Evolutionary conservation across 2,113 vertebrate genomes (phyloP), one percentile per base, ranked within the genome.

Genomic region (Herpetotheres cachinnans): DNA sequence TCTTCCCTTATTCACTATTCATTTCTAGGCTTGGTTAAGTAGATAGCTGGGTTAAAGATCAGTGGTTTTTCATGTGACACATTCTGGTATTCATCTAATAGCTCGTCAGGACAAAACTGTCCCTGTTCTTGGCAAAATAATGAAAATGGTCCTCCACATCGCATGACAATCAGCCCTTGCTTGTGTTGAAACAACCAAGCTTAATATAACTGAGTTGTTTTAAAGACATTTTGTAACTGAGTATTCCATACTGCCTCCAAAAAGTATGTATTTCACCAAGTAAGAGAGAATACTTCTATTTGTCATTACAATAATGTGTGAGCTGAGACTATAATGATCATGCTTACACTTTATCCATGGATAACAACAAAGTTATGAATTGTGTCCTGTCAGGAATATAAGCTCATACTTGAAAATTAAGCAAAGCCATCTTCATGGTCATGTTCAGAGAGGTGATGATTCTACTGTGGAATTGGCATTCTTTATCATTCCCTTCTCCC

Each of bases 11-110:
- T 97, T 98, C 98, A 98, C 98, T 97, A 96, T 98, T 98, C 98
- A 98, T 98, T 98, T 97, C 96, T 97, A 97, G 97, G 97, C 97
- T 98, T 97, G 97, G 98, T 98, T 98, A 98, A 98, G 97, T 97
- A 98, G 96, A 97, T 97, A 97, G 97, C 97, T 97, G 97, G 97
- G 98, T 98, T 98, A 98, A 98, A 98, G 98, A 98, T 98, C 98
- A 98, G 97, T 98, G 97, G 97, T 98, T 98, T 98, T 98, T 98
- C 99, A 99, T 99, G 99, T 99, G 99, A 99, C 98, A 98, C 96
- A 97, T 90, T 93, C 97, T 98, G 97, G 98, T 97, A 98, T 99
- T 99, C 98, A 98, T 98, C 98, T 99, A 98, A 99, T 98, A 98
- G 98, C 98, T 98, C 94, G 40, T 98, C 96, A 98, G 98, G 98